These are phyloP conservation scores for Nixonia krombeini DNA, from an alignment of 1,140 invertebrate species.

Conservation along the genomic window DNA sequence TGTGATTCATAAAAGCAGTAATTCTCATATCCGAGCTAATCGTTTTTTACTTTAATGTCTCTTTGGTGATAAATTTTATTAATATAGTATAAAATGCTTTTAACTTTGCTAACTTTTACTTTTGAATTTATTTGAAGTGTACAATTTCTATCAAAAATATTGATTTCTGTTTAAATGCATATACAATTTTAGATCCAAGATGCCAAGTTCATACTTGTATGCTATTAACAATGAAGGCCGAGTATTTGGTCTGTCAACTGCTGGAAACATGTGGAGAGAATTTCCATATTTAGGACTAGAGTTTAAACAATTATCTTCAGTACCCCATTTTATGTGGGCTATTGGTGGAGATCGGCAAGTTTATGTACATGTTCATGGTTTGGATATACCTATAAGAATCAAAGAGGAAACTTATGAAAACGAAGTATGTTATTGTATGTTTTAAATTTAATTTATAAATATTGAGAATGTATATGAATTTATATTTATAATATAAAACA, in stretches of 20 bases:
- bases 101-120: no score
- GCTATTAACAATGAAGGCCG: conserved; percentile 89
- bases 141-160: no score
- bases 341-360: conserved; percentile 92
- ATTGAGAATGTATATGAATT: no score
- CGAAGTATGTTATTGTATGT: conserved; percentile 74
- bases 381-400: conserved; percentile 91
- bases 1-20: no score
- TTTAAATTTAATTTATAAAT: background rate
- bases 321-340: conserved; percentile 89
- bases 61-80: no score
- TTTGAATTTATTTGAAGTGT: no score
- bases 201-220: conserved; percentile 85
- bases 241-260: conserved; percentile 85
- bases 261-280: conserved; percentile 85
- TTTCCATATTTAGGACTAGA: conserved; percentile 87
- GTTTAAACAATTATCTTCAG: conserved; percentile 88
- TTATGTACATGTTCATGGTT: conserved; percentile 89
- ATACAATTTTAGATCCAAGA: conserved; percentile 51
- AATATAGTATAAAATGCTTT: no score
- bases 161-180: no score
- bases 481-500: no score
- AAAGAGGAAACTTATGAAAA: conserved; percentile 94
- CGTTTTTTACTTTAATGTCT: no score
- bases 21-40: no score